Base-by-base conservation (phyloP, 2,113 vertebrate genomes). In the Delphinus delphis region DNA sequence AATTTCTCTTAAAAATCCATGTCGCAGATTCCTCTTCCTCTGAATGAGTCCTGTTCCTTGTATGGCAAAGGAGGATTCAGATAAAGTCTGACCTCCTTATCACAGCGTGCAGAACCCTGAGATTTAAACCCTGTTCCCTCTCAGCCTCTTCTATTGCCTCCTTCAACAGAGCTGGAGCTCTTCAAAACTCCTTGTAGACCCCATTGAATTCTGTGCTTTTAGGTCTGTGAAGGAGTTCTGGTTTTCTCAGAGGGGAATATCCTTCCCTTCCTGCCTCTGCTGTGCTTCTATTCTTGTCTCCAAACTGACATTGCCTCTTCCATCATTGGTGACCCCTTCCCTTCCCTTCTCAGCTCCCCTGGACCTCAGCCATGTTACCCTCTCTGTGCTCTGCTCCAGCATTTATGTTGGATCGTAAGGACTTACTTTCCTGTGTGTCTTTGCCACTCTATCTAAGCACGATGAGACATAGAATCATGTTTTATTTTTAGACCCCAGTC, bases 401-500 rank as follows among this genome's bases (percentile, higher is more conserved):
- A 1, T 6, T 50, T 68, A 70, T 36, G 1, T 25, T 87, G 33
- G 26, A 31, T 15, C 73, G 6, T 67, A 55, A 95, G 10, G 60
- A 76, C 36, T 83, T 68, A 5, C 23, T 79, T 83, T 90, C 28
- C 21, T 41, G 15, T 62, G 62, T 53, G 50, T 77, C 26, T 93
- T 74, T 85, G 17, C 74, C 25, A 60, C 33, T 73, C 4, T 50
- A 44, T 67, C 25, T 74, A 93, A 97, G 23, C 6, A 41, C 67
- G 67, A 8, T 73, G 25, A 82, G 65, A 95, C 76, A 74, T 60
- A 8, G 41, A 86, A 38, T 8, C 15, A 1, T 88, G 25, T 70
- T 90, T 87, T 80, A 80, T 53, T 80, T 89, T 92, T 86, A 65
- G 82, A 67, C 8, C 36, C 7, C 31, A 41, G 2, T 55, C 50